These are phyloP conservation scores for Grammomys dolichurus DNA, from an alignment of 2,113 vertebrate species.

Conservation along the genomic window DNA sequence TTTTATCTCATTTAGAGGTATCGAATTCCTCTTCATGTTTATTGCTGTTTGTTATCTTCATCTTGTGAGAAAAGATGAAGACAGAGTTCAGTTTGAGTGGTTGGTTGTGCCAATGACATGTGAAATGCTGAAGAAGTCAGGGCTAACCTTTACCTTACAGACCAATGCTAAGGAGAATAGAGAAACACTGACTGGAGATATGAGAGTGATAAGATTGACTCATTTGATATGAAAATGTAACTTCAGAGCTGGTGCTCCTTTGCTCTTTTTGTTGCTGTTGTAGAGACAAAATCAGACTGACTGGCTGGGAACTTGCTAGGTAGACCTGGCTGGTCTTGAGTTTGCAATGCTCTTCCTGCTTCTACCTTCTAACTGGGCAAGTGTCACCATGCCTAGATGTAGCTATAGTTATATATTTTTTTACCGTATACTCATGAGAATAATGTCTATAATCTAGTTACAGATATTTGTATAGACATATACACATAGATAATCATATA, in stretches of 20 bases:
- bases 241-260: not conserved
- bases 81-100: not conserved
- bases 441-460: not conserved
- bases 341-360: not conserved
- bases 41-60: not conserved
- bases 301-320: not conserved
- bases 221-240: not conserved
- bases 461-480: not conserved
- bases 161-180: not conserved
- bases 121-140: not conserved
- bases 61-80: not conserved
- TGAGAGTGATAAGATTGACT: not conserved
- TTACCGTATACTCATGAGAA: not conserved
- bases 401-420: not conserved
- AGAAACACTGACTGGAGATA: not conserved
- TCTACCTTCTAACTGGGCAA: not conserved
- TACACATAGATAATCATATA: not conserved
- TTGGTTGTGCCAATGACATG: not conserved
- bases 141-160: not conserved
- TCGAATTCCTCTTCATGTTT: not conserved
- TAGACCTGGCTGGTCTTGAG: not conserved
- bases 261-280: not conserved
- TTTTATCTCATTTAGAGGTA: not conserved
- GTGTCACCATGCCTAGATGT: not conserved
- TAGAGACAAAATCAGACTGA: not conserved